Percentiles rank a stretch among this genome's conserved stretches.
These are phyloP conservation scores for Nestor notabilis DNA, from an alignment of 2,113 vertebrate genomes.

Conservation along the genomic window DNA sequence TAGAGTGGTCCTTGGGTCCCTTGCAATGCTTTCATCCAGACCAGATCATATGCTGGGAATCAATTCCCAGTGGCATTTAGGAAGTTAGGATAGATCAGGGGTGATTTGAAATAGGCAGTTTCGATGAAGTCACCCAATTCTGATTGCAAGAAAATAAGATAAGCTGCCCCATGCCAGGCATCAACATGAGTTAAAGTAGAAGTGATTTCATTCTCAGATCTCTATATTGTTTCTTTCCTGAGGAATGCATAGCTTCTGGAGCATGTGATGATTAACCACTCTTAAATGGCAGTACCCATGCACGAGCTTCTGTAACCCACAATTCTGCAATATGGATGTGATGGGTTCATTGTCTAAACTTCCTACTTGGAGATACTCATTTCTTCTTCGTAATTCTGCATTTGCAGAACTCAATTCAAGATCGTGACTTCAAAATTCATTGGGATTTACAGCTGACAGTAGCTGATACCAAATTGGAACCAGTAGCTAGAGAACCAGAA, in stretches of 20 bases:
- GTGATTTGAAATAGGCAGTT: background rate
- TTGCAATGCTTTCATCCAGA: background rate
- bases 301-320: conserved; percentile 43
- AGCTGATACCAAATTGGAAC: conserved; percentile 62
- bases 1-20: background rate
- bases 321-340: background rate
- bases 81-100: background rate
- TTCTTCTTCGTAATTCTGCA: conserved; percentile 12
- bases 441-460: conserved; percentile 66
- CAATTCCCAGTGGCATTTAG: background rate
- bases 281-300: background rate
- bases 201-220: conserved; percentile 1
- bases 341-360: conserved; percentile 38
- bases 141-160: background rate
- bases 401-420: conserved; percentile 38
- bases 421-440: conserved; percentile 57
- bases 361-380: background rate
- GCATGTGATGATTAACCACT: conserved; percentile 38
- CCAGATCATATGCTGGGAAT: background rate
- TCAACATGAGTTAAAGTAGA: background rate
- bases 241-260: conserved; percentile 25
- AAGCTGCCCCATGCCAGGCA: background rate
- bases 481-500: conserved; percentile 66
- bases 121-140: background rate
- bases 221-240: background rate